Base-by-base conservation (phyloP, 2,888 invertebrate genomes). In the Chaitophorus viminalis region DNA sequence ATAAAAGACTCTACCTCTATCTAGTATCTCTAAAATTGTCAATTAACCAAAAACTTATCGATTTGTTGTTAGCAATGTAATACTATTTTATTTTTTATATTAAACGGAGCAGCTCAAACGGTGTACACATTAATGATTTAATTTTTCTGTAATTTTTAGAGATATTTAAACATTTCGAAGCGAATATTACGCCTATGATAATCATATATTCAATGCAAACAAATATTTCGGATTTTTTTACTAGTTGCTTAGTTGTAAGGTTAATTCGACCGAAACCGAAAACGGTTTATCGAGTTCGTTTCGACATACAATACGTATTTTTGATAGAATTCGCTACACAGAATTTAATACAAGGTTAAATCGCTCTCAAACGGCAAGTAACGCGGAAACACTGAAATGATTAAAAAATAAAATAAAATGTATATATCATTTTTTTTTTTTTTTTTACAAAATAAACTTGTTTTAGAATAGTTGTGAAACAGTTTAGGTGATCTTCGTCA, bases 251-350 rank as follows among this genome's bases (percentile, higher is more conserved):
- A 46, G 46, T 46, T 9, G 46, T 83, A 39, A 21, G 29, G 52
- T 60, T 74, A 75, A 84, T 65, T 86, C 78, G 78, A 86, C 86
- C 86, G 86, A 79, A 86, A 86, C 86, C 70, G 36, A 70, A 72
- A 72, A 78, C 54, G 54, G 36, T 79, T 79, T 72, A 72, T 72
- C 9, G 78, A 17, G 78, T 72, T 78, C 31, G 72, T 86, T 86
- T 78, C 86, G 39, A 78, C 72, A 79, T 33, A 79, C 21, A 77
- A 25, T 36, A 29, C 14, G 36, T 36, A 60, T 75, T 86, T 85
- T 70, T 60, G 54, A 36, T 60, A 25, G 54, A 79, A 86, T 86
- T 86, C 78, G 86, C 8, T 72, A 79, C 72, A 79, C 78, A 60
- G 78, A 78, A 79, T 54, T 33, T 70, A 31, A 86, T 25, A 78